Conservation (phyloP, 2,888 invertebrate species). For the Aphodius sticticus region DNA sequence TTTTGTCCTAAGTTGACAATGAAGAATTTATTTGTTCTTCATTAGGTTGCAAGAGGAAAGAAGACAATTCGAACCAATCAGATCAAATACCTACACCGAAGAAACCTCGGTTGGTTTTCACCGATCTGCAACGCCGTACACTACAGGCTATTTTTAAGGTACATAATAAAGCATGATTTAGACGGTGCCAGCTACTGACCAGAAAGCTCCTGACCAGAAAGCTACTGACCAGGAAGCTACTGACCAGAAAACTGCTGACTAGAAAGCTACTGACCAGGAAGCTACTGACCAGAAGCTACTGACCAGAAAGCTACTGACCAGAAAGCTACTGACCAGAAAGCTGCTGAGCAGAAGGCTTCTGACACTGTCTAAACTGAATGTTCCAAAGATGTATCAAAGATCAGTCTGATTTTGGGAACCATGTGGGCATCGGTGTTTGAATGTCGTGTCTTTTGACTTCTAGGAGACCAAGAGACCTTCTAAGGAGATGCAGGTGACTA, state of each 20-base stretch:
- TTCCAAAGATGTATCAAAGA: neutral
- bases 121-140: constrained; percentile 99
- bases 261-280: neutral
- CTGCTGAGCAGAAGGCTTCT: neutral
- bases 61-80: constrained; percentile 80
- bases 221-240: neutral
- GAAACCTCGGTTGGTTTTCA: constrained; percentile 99
- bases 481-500: constrained; percentile 99
- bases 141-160: constrained; percentile 99
- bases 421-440: neutral
- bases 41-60: constrained; percentile 94
- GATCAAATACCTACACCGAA: constrained; percentile 93
- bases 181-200: neutral
- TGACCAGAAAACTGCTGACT: neutral
- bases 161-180: constrained; percentile 43
- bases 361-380: no score
- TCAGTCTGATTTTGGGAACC: neutral
- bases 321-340: neutral
- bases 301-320: constrained; percentile 4
- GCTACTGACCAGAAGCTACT: neutral
- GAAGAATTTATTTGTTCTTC: constrained; percentile 26
- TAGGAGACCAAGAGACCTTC: constrained; percentile 99
- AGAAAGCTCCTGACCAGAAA: neutral
- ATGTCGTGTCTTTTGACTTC: constrained; percentile 10
- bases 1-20: constrained; percentile 43